Base-by-base conservation (phyloP, 2,113 vertebrate genomes). In the Sorex fumeus region DNA sequence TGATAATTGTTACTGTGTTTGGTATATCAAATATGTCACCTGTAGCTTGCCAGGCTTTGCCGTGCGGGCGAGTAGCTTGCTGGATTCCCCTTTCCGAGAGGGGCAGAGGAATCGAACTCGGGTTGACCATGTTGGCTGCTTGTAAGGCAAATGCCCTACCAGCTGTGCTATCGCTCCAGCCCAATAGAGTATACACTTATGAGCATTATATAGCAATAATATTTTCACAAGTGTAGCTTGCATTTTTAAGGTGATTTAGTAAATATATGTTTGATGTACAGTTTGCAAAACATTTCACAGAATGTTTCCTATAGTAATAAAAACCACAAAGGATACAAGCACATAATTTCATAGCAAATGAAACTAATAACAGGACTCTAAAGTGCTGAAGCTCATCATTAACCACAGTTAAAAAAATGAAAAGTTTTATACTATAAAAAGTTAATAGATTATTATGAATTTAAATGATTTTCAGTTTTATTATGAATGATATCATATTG, bases 381-480 rank as follows among this genome's bases (percentile, higher is more conserved):
- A 1, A 64, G 0, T 23, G 69, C 2, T 64, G 32, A 12, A 9
- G 57, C 66, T 15, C 87, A 93, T 66, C n/a, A 77, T 2, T 50
- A 36, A 8, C n/a, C 11, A 78, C 28, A 1, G 43, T 11, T 75
- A 66, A 18, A 80, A 80, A 75, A 94, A 60, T 28, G 13, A 47
- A 91, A 88, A 76, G 82, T 45, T 6, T 87, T 57, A 25, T 91
- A 71, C 53, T 92, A 13, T 84, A 45, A 53, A 83, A 82, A 70
- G 27, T 21, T 87, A 71, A 81, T 76, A 16, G 0, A 4, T 45
- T 84, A 15, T 84, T 88, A 43, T 4, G 91, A 34, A 57, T 76
- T 80, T 74, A 90, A 89, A 32, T 94, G n/a, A 70, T 69, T 72
- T 81, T 84, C 16, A 57, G 3, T 91, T 93, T 94, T 11, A 78